Base-by-base conservation (phyloP, 1,140 invertebrate species). In the Drosophila micromelanica region DNA sequence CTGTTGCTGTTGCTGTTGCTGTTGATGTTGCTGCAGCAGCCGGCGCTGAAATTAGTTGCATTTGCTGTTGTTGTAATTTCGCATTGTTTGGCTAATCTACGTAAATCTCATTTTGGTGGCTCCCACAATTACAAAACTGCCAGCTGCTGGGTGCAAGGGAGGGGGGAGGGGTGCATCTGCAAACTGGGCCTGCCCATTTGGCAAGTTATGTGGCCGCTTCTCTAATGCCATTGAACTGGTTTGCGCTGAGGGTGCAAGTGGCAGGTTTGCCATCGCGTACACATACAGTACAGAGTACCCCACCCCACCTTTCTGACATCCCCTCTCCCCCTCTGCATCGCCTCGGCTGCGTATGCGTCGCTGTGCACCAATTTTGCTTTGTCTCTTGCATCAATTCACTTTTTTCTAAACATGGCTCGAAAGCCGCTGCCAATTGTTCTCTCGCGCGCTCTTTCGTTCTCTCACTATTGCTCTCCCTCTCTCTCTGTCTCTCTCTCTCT, bases 71-170 rank as follows among this genome's bases (percentile, higher is more conserved):
- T 80, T 89, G 84, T 84, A 90, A 90, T 84, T 89, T 89, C 76
- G 76, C 85, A 89, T 89, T 89, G 84, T 89, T 89, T 90, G 85
- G 80, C 80, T 87, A 90, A 89, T 89, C 84, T 89, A 80, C 67
- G 70, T 78, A 80, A 89, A 89, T 89, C 84, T 89, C 57, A 80
- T 84, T 87, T 87, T 73, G 59, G 76, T 7, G 85, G 85, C 84
- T 89, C 84, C 85, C 84, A 89, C 84, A 89, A 89, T 89, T 89
- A 89, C 76, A 64, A 67, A 57, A 57, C 38, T 37, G 63, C 42
- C 37, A 45, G 55, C 4, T 1, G 43, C 37, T 35, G 37, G 2
- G 23, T 20, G 17, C 12, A 1, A 1, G 5, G 23, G 12, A 27
- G n/a, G 3, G 38, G 20, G 12, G 32, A 9, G 3, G 38, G 20